Base-by-base conservation (phyloP, 2,888 invertebrate genomes). In the Poecilobothrus nobilitatus region DNA sequence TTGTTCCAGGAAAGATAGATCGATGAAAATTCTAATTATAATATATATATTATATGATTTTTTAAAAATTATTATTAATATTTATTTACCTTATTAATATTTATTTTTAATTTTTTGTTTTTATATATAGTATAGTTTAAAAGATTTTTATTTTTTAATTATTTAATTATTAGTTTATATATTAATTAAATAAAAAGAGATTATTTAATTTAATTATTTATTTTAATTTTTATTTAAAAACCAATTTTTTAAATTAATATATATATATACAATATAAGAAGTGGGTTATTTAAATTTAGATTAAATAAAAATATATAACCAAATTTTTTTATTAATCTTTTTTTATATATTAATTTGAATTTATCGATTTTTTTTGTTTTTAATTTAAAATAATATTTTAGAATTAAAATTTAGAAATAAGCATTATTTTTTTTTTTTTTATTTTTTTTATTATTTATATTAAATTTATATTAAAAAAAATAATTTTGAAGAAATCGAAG, bases 1-100 rank as follows among this genome's bases (percentile, higher is more conserved):
- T 84, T 88, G 86, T 88, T 89, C 88, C 84, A 90, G 87, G 87
- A 90, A 89, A 87, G 90, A 89, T 81, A 90, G 88, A 86, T 90
- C 89, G 87, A 90, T 89, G 88, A 90, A 90, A 87, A 90, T 88
- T 87, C 90, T 89, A 81, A 80, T 74, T 80, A 81, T 53, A 27
- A 53, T 6, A 53, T 53, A 53, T 53, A 27, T 27, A 37, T 37
- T 37, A 37, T 27, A 27, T 82, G 81, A 80, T 81, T 79, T 78
- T 81, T 80, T 78, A 81, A 78, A 78, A 78, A 76, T 75, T 75
- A 80, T 80, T 78, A 78, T 75, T 72, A 71, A 72, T 71, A 71
- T 72, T 71, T 73, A 73, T 72, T 73, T 73, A 71, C 72, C 71
- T 72, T 71, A 78, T 75, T 72, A 71, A 72, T 71, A 71, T 72